Evolutionary conservation across 2,888 invertebrate species (phyloP), one percentile per base, ranked within the genome.

Genomic region (Sinopyrophorus schimmeli): DNA sequence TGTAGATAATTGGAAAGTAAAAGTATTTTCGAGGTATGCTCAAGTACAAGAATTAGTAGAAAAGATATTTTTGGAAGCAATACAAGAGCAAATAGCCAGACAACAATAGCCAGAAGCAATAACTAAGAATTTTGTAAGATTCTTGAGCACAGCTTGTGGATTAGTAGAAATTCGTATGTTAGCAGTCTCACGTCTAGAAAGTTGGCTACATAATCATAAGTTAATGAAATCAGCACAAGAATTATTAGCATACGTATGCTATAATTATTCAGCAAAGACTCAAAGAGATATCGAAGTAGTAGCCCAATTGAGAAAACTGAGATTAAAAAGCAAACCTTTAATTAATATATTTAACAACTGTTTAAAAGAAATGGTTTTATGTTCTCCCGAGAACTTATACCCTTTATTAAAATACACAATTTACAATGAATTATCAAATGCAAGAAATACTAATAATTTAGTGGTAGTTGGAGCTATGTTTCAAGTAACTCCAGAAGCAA

Each of bases 201-300:
- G 88, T 61, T 97, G 96, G 96, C 78, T 97, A 47, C 94, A 95
- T 71, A 96, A 96, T 69, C 94, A 95, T 51, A 98, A 97, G 79
- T 75, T 95, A 40, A 89, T 91, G 78, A 86, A 92, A 63, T 84
- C 89, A 12, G 94, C 94, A 0, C 94, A 95, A 71, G 97, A 97
- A 73, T 73, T 98, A 40, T 75, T 98, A 15, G 87, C 94, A 41
- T 87, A 90, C 63, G 82, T 97, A 57, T 96, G 95, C 70, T 84
- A 87, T 61, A 98, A 98, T 76, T 92, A 93, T 59, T 87, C 86
- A 10, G 78, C 82, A 3, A 80, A 79, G 58, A 81, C 82, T 3
- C 79, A 80, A 55, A 48, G 75, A 28, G 87, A 87, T 61, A 74
- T 81, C 15, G 86, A 87, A 65, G 89, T 92, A 30, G 84, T 97